A percentile compares a stretch with the other conserved stretches of the same genome.
phyloP scores from a whole-genome alignment of 2,888 invertebrate species.

The Trimorus sp. region DNA sequence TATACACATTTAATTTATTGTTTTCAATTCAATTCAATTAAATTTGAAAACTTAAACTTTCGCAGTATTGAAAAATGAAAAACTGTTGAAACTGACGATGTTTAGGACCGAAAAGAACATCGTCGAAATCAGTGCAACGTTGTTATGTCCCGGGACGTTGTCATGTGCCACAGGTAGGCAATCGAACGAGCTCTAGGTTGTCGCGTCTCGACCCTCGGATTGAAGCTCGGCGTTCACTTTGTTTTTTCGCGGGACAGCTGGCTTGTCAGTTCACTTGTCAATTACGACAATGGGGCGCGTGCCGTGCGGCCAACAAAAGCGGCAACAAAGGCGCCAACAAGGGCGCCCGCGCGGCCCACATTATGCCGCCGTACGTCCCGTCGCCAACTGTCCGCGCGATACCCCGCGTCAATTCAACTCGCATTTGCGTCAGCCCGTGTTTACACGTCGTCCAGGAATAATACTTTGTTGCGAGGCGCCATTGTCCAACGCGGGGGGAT shows the following conservation, averaged over 20 bases:
- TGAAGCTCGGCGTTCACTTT: slow-evolving; percentile 49
- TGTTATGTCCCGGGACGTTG: slow-evolving; percentile 51
- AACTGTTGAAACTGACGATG: too few relatives aligned
- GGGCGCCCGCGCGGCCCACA: slow-evolving; percentile 32
- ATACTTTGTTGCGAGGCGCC: too few relatives aligned
- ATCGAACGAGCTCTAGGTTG: slow-evolving; percentile 29
- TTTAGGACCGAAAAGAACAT: too few relatives aligned
- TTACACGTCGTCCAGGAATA: too few relatives aligned
- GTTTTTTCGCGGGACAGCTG: slow-evolving; percentile 60
- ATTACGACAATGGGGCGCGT: slow-evolving; percentile 59
- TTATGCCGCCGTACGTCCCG: slow-evolving; percentile 15
- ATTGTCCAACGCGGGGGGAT: too few relatives aligned
- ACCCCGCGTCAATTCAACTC: slow-evolving; percentile 10
- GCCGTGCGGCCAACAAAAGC: slow-evolving; percentile 50
- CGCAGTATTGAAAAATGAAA: too few relatives aligned
- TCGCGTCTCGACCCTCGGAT: slow-evolving; percentile 26
- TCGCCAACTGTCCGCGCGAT: background rate
- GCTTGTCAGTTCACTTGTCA: slow-evolving; percentile 61
- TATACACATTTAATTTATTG: too few relatives aligned
- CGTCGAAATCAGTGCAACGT: background rate
- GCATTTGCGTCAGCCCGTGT: slow-evolving; percentile 1
- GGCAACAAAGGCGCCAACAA: slow-evolving; percentile 44
- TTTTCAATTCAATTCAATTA: too few relatives aligned
- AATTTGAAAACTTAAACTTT: too few relatives aligned
- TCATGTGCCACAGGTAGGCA: slow-evolving; percentile 54